A percentile compares a stretch with the other conserved stretches of the same genome.
phyloP scores from a whole-genome alignment of 2,113 vertebrate genomes.

The Nicator chloris region DNA sequence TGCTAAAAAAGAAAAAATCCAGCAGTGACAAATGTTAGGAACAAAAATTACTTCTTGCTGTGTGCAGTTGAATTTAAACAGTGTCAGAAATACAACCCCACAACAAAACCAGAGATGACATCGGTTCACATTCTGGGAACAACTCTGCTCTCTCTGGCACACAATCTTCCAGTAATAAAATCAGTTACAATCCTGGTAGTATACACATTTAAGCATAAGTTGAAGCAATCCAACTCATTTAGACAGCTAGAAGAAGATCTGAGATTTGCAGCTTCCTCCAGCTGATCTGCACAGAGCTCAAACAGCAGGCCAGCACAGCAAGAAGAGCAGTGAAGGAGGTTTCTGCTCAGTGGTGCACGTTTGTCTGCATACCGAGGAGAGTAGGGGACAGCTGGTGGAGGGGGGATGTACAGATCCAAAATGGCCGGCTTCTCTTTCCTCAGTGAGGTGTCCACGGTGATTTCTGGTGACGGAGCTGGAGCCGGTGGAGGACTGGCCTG shows the following conservation, averaged over 20 bases:
- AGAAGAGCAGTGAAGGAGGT: not conserved
- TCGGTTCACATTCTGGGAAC: not conserved
- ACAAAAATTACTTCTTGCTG: not conserved
- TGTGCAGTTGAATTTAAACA: not conserved
- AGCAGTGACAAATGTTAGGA: not conserved
- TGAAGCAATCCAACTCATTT: not conserved
- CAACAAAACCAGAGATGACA: not conserved
- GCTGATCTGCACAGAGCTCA: not conserved
- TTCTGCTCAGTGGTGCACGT: not conserved
- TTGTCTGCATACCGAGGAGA: constrained; percentile 77
- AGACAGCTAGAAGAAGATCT: not conserved
- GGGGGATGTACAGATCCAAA: constrained; percentile 88
- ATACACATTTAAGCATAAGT: not conserved
- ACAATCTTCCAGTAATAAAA: not conserved
- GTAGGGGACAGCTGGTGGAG: constrained; percentile 86
- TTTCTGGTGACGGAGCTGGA: constrained; percentile 70
- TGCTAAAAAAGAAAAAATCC: not conserved
- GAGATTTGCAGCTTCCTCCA: not conserved
- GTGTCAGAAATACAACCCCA: not conserved
- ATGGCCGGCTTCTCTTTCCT: constrained; percentile 85
- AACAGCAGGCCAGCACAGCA: not conserved
- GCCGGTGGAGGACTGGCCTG: constrained; percentile 74
- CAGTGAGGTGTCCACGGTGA: constrained; percentile 69
- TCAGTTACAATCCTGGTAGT: not conserved
- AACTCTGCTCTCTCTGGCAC: not conserved